Base-by-base conservation (phyloP, 2,113 vertebrate genomes). In the Cryptomyrus ogoouensis region DNA sequence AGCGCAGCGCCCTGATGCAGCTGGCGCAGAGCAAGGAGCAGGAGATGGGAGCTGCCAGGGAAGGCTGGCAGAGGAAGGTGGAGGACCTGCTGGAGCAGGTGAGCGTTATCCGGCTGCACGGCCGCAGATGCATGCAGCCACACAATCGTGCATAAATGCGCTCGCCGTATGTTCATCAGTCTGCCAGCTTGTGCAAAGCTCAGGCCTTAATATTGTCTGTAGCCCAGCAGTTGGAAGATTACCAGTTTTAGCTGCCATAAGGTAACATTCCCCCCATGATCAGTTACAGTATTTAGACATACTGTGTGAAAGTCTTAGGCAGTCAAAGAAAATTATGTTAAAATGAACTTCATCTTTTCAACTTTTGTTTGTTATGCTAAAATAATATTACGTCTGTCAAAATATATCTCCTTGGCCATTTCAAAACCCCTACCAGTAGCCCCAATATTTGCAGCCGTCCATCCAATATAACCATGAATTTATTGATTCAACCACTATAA, bases 51-150 rank as follows among this genome's bases (percentile, higher is more conserved):
- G 96, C 93, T 24, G 97, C 98, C 91, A 95, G 97, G 49, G 98
- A 99, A 92, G 96, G 97, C 90, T 99, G 98, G 98, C 98, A 99
- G 95, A 97, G 97, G 93, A 99, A 98, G 92, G 97, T 99, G n/a
- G 98, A 99, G 94, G 98, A 99, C 94, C 97, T 99, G 88, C 95
- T 99, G 93, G 97, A 97, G 92, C 98, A 99, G 98, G 98, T 99
- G 91, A 58, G 35, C 46, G 7, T 21, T 35, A 5, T 58, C 2
- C 17, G 39, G 47, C n/a, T 19, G 83, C 12, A 4, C 4, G 21
- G 86, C 19, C 6, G 53, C 70, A 21, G 19, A 44, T 42, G 27
- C 19, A 17, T n/a, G 66, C 19, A 5, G 83, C 53, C 47, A 46
- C 80, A 27, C 44, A 88, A 52, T 9, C 12, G 6, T 2, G 24